Conservation (phyloP, 2,888 invertebrate genomes). For the Nomada ferruginata region DNA sequence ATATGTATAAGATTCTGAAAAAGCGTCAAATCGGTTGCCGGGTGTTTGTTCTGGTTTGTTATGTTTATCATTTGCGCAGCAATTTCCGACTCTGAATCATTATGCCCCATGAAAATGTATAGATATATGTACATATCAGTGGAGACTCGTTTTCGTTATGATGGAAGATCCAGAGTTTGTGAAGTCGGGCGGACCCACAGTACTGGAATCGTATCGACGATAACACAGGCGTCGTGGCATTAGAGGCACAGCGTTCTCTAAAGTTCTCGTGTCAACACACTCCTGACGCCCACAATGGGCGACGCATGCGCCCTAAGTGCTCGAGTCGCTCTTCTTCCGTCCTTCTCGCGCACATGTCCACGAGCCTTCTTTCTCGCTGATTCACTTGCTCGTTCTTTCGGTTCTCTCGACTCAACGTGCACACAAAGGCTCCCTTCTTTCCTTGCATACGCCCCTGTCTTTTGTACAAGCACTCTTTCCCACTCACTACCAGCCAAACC, state of each 20-base stretch:
- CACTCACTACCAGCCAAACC: constrained; percentile 27
- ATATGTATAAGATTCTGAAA: not conserved
- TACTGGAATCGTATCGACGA: constrained; percentile 64
- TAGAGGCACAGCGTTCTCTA: constrained; percentile 62
- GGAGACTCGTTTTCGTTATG: constrained; percentile 8
- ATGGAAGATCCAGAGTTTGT: constrained; percentile 41
- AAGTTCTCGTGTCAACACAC: constrained; percentile 68
- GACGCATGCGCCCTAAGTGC: constrained; percentile 69
- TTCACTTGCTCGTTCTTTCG: constrained; percentile 49
- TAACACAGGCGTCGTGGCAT: constrained; percentile 65
- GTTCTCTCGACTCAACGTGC: constrained; percentile 42
- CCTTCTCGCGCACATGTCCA: constrained; percentile 16
- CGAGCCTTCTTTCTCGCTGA: constrained; percentile 32
- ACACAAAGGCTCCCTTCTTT: constrained; percentile 52
- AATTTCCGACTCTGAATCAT: constrained; percentile 22
- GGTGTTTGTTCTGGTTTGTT: not conserved
- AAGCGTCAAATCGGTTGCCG: not conserved
- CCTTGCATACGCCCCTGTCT: constrained; percentile 67
- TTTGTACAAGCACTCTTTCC: constrained; percentile 58
- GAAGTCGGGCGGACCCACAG: constrained; percentile 47
- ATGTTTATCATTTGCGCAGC: not conserved
- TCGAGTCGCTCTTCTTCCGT: constrained; percentile 58
- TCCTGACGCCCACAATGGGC: constrained; percentile 71
- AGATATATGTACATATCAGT: no score
- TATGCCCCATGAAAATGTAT: constrained; percentile 1